Evolutionary conservation across 2,888 invertebrate genomes (phyloP), one percentile per base, ranked within the genome.

Genomic region (Rhamnusium bicolor): DNA sequence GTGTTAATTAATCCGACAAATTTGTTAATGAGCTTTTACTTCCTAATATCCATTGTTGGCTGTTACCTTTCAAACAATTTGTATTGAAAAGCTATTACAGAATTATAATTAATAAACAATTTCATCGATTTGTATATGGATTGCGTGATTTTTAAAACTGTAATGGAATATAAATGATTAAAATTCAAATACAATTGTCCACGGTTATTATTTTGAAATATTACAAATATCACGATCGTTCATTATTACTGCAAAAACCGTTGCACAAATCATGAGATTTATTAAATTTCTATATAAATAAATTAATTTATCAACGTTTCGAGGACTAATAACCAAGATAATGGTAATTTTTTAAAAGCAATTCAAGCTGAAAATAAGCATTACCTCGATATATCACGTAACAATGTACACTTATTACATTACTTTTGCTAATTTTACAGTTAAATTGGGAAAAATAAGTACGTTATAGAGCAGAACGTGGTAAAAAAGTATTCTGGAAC

Each of bases 271-370:
- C 63, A 63, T 47, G 61, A 58, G 61, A 72, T 68, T 71, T 54
- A 66, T 61, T 67, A 58, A 53, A 72, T 72, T 68, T 72, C 68
- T 68, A 61, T 62, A 68, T 63, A 62, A 68, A 60, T 72, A 53
- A 66, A 67, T 72, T 67, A 72, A 62, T 62, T 24, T 62, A 62
- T 62, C 61, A 47, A 56, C 40, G 61, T 21, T 19, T 47, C 61
- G 61, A 62, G 61, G 61, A 62, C 46, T 62, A 62, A 46, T 62
- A 62, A 21, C 21, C 60, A 18, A 62, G 40, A 47, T 62, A 62
- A 63, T 63, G 63, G 49, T 49, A 51, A 51, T 63, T 69, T 69
- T 69, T 69, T 56, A 16, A 46, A n/a, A 60, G 60, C 47, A 29
- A 49, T 18, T 60, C 69, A 49, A 69, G 47, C 69, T 69, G 69